These are phyloP conservation scores for Tachystola acroxantha DNA, from an alignment of 2,888 invertebrate genomes.

Conservation along the genomic window DNA sequence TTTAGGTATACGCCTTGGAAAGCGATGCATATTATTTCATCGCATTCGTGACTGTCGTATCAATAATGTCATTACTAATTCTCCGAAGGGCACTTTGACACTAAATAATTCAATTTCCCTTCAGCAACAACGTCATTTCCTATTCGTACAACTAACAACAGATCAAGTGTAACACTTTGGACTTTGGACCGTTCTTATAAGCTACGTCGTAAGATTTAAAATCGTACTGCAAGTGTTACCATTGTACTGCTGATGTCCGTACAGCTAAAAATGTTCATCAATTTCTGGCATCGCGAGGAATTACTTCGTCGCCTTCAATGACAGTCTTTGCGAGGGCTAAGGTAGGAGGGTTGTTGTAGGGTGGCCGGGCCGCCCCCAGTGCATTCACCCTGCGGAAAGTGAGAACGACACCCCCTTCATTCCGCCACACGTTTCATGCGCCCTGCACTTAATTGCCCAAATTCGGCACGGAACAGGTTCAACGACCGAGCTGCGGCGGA, in stretches of 20 bases:
- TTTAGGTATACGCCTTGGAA: too few species aligned
- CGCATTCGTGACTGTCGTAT: too few species aligned
- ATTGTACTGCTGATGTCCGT: too few species aligned
- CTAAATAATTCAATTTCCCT: not conserved
- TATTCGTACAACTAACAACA: slow-evolving; percentile 13
- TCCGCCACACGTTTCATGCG: slow-evolving; percentile 54
- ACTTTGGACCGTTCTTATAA: too few species aligned
- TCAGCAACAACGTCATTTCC: slow-evolving; percentile 2
- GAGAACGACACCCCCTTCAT: slow-evolving; percentile 59
- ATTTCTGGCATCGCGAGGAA: slow-evolving; percentile 26
- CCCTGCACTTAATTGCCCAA: slow-evolving; percentile 69
- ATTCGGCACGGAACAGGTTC: slow-evolving; percentile 58
- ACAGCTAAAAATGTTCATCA: slow-evolving; percentile 18
- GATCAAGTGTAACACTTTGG: too few species aligned
- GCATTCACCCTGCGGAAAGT: slow-evolving; percentile 76
- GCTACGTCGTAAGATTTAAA: too few species aligned
- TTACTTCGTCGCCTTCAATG: slow-evolving; percentile 48
- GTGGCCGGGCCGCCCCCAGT: slow-evolving; percentile 62
- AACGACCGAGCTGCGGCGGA: slow-evolving; percentile 35
- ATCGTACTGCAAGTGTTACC: too few species aligned
- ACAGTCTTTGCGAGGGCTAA: slow-evolving; percentile 59
- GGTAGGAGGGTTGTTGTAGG: slow-evolving; percentile 44
- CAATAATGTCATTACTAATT: too few species aligned
- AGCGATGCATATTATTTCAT: too few species aligned
- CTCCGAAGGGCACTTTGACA: not conserved